Evolutionary conservation across 1,140 invertebrate genomes (phyloP).

Genomic region (Vanessa atalanta): DNA sequence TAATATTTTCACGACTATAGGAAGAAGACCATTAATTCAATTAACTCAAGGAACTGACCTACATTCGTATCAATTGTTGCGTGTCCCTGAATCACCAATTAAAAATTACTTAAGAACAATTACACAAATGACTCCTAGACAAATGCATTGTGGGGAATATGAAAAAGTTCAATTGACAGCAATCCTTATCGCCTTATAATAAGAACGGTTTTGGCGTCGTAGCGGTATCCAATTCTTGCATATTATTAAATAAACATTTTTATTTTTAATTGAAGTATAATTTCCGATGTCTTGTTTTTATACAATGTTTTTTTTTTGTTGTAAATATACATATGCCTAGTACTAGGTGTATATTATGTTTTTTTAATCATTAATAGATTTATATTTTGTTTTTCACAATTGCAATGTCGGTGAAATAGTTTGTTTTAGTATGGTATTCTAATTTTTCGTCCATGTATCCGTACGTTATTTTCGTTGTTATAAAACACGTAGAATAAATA

Average conservation of each 20-base stretch:
- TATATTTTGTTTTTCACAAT: no score
- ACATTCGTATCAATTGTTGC: constrained; percentile 56
- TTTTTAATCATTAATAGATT: no score
- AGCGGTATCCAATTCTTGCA: background rate
- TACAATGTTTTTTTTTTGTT: no score
- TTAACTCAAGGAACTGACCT: constrained; percentile 56
- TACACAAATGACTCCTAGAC: constrained; percentile 54
- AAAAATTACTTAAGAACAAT: constrained; percentile 65
- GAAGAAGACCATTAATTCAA: constrained; percentile 50
- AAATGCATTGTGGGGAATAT: constrained; percentile 43
- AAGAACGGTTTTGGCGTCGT: background rate
- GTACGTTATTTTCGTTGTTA: no score
- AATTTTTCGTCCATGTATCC: no score
- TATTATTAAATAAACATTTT: background rate
- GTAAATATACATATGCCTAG: no score
- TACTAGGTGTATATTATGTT: no score
- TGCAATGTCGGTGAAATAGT: no score
- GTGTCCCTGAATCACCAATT: constrained; percentile 61
- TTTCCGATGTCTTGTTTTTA: background rate
- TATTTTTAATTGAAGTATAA: background rate
- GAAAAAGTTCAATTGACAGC: constrained; percentile 9
- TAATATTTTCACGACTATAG: constrained; percentile 29
- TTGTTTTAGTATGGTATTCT: no score
- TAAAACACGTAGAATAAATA: no score
- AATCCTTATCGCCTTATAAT: background rate